Base-by-base conservation (phyloP, 2,888 invertebrate genomes). In the Oligia strigilis region DNA sequence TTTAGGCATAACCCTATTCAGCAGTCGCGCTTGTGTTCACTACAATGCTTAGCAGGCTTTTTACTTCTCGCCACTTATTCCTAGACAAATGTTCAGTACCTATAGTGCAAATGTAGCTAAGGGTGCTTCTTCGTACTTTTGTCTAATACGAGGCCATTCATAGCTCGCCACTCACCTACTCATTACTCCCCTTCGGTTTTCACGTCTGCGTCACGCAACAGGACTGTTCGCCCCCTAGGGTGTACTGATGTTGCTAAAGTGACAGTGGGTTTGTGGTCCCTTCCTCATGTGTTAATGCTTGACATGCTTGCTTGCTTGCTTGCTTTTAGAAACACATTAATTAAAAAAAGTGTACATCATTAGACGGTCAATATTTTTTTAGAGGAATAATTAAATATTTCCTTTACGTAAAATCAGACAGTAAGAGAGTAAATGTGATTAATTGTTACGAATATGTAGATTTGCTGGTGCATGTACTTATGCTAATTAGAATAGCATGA, bases 221-320 rank as follows among this genome's bases (percentile, higher is more conserved):
- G 64, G 36, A 43, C 8, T 46, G 19, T 23, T 36, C n/a, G n/a
- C 43, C 36, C 71, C 72, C 77, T 52, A 23, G 77, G 70, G 69
- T 43, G 69, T 72, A 69, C 62, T 85, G 36, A 11, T 81, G 64
- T 72, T 17, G 29, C 69, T 64, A 29, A 85, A 86, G 73, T 77
- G 60, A 71, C 72, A 85, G 66, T 77, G 60, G 43, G 1, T 46
- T n/a, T 49, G 70, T 67, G 69, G 11, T 73, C 23, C 14, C 23
- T 52, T 72, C n/a, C 46, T 40, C 23, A 6, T 77, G 29, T 66
- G 14, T 40, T 55, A 65, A 79, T 81, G 64, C 55, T 46, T n/a
- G n/a, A n/a, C n/a, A n/a, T n/a, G n/a, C n/a, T n/a, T n/a, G n/a
- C n/a, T n/a, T n/a, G n/a, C n/a, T n/a, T n/a, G n/a, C n/a, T n/a